Evolutionary conservation across 2,797 vertebrate genomes (phyloP), one percentile per base, ranked within the genome.

Genomic region (Diplodus puntazzo): DNA sequence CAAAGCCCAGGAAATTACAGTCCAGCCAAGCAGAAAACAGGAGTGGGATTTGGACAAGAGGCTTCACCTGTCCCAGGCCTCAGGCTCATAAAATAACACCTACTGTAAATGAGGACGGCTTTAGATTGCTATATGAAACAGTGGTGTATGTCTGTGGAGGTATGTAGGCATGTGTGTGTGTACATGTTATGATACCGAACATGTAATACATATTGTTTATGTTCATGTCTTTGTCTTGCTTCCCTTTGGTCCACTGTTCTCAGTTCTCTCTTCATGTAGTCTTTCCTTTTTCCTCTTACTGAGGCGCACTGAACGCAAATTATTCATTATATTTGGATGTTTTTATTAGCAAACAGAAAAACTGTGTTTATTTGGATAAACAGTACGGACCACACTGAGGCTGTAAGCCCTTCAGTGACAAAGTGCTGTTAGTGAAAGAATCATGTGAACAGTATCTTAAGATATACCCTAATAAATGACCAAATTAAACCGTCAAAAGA

Each of bases 1-100:
- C 87, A 93, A 92, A 94, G 89, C 88, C 91, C 88, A 90, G 92
- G 86, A 95, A 94, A 96, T 95, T 94, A 95, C 89, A 92, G 91
- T 88, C 88, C 92, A 95, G 79, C 87, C 94, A 94, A 94, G 95
- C 93, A 94, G 93, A 95, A 95, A 95, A 93, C 87, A 91, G 92
- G 79, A 93, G 86, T 68, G 80, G 87, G 92, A 94, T 94, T 94
- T 92, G 83, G 86, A 94, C 92, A 92, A 89, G 84, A 63, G 83
- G 84, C 87, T 85, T 90, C 91, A 92, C 91, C 88, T 94, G 92
- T 89, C 78, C 86, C 69, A 75, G 77, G 69, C 77, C 76, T 54
- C 42, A 0, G 71, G 83, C 82, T 86, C 80, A 88, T 84, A 57
- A 90, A 82, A 86, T 65, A 54, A 88, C 79, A 82, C 69, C 85